Conservation (phyloP, 1,140 invertebrate species). For the Phortica variegata region DNA sequence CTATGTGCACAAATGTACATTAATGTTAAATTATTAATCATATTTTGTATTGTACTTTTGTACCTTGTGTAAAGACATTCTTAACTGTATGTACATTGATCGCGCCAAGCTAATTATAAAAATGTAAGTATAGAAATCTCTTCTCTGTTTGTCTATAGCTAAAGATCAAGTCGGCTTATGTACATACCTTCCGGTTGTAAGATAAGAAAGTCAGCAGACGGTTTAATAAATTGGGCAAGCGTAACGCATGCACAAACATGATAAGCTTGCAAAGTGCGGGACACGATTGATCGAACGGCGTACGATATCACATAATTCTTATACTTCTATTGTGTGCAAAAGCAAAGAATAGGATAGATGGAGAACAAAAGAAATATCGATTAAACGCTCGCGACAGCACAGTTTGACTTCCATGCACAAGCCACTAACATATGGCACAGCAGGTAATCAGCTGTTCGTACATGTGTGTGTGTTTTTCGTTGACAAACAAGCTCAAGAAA, state of each 20-base stretch:
- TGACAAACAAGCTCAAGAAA: too few species aligned
- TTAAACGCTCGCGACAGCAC: constrained; percentile 2
- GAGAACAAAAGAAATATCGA: constrained; percentile 1
- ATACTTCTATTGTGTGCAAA: constrained; percentile 17
- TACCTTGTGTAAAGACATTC: too few species aligned
- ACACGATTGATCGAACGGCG: too few species aligned
- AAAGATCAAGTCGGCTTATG: not conserved
- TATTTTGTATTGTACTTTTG: too few species aligned
- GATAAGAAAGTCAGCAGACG: constrained; percentile 6
- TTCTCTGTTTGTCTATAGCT: not conserved
- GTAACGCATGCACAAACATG: constrained; percentile 38
- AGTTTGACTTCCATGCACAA: constrained; percentile 7
- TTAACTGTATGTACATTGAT: too few species aligned
- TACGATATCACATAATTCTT: constrained; percentile 17
- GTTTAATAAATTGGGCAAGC: too few species aligned
- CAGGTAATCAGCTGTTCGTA: constrained; percentile 23
- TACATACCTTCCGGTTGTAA: not conserved
- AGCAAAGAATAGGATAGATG: constrained; percentile 3
- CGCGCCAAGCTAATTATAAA: not conserved
- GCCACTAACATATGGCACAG: constrained; percentile 2
- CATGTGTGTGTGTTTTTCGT: too few species aligned
- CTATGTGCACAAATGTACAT: too few species aligned
- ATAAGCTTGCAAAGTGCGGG: too few species aligned
- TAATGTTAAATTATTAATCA: too few species aligned
- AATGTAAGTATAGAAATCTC: constrained; percentile 23